Conservation (phyloP, 92 coral and sea anemone species). For the Nematostella vectensis region DNA sequence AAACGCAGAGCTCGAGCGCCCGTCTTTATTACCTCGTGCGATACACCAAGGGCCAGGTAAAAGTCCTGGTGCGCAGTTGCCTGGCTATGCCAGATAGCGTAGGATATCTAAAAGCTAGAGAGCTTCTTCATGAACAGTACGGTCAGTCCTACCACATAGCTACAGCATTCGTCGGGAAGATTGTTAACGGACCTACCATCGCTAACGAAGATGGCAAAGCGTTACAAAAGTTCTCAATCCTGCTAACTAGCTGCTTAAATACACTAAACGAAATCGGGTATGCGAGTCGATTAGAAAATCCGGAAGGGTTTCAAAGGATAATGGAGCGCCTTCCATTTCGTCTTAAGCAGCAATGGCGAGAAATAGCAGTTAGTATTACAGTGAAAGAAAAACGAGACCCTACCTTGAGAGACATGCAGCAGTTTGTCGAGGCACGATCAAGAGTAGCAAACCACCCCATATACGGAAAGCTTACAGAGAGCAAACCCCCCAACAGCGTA, state of each 20-base stretch:
- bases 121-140: slow-evolving; percentile 19
- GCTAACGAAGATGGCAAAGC: slow-evolving; percentile 10
- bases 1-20: slow-evolving; percentile 16
- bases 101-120: slow-evolving; percentile 17
- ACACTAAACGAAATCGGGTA: slow-evolving; percentile 39
- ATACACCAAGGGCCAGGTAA: slow-evolving; percentile 32
- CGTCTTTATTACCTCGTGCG: slow-evolving; percentile 26
- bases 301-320: slow-evolving; percentile 17
- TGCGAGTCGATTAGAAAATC: slow-evolving; percentile 16
- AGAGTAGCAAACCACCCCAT: slow-evolving; percentile 37
- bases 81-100: slow-evolving; percentile 20
- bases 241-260: slow-evolving; percentile 28
- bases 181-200: slow-evolving; percentile 13
- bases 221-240: slow-evolving; percentile 16
- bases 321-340: slow-evolving; percentile 20
- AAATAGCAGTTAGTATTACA: slow-evolving; percentile 9
- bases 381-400: slow-evolving; percentile 11
- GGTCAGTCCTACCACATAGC: slow-evolving; percentile 36
- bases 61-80: slow-evolving; percentile 31
- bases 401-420: slow-evolving; percentile 12
- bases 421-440: slow-evolving; percentile 16
- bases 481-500: slow-evolving; percentile 2
- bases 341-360: slow-evolving; percentile 22
- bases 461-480: slow-evolving; percentile 13
- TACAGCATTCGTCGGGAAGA: slow-evolving; percentile 12